Conservation (phyloP, 2,113 vertebrate species). For the Callopanchax toddi region DNA sequence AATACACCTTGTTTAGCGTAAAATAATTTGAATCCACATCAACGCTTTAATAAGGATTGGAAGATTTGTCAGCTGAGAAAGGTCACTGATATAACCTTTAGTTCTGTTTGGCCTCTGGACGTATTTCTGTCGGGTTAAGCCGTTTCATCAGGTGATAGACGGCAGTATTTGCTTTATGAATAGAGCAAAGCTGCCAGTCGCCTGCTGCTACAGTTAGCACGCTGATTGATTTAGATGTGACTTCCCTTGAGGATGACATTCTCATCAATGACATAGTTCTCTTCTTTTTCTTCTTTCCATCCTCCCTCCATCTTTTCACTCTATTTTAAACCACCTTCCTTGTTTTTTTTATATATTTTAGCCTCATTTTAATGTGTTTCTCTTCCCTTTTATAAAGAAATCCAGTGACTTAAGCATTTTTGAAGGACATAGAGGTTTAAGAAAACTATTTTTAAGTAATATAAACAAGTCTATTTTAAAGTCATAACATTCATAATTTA, state of each 20-base stretch:
- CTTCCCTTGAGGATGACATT: conserved; percentile 52
- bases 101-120: conserved; percentile 37
- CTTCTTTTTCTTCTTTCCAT: conserved; percentile 13
- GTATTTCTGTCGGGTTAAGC: conserved; percentile 31
- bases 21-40: not conserved
- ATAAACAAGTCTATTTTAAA: conserved; percentile 24
- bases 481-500: conserved; percentile 12
- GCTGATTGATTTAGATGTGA: conserved; percentile 57
- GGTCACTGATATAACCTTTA: conserved; percentile 24
- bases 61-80: conserved; percentile 30
- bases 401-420: conserved; percentile 34
- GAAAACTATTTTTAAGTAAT: not conserved
- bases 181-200: conserved; percentile 48
- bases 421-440: conserved; percentile 28
- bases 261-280: conserved; percentile 29
- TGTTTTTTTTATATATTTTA: conserved; percentile 11
- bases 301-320: conserved; percentile 10
- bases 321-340: not conserved
- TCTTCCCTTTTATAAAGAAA: conserved; percentile 3
- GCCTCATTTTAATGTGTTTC: not conserved
- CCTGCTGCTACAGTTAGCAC: conserved; percentile 34
- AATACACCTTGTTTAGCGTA: not conserved
- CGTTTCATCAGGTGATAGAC: conserved; percentile 64
- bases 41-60: not conserved
- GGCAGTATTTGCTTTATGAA: conserved; percentile 51